phyloP scores from a whole-genome alignment of 2,797 vertebrate species.

The Alca torda region DNA sequence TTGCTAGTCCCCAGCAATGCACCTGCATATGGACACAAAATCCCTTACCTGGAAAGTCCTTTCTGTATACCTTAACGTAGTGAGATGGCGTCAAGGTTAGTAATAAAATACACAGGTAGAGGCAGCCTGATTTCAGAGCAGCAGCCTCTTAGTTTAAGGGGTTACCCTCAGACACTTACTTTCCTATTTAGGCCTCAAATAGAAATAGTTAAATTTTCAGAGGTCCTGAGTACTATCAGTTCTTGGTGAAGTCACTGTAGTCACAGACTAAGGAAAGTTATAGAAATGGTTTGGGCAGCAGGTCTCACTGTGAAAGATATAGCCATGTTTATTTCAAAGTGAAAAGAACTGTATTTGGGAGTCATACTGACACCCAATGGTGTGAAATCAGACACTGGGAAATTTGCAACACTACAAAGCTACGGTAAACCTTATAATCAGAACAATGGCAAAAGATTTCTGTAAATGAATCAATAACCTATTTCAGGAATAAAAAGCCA shows the following conservation, averaged over 20 bases:
- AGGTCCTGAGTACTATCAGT: background rate
- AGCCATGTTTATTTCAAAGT: background rate
- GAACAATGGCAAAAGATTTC: background rate
- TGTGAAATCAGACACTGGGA: background rate
- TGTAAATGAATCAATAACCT: background rate
- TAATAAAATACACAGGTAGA: background rate
- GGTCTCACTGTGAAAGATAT: background rate
- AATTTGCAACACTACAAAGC: background rate
- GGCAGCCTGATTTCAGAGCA: background rate
- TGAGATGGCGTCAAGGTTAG: background rate
- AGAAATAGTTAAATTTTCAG: background rate
- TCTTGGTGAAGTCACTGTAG: background rate
- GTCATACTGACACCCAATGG: background rate
- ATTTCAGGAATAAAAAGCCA: background rate
- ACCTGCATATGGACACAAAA: background rate
- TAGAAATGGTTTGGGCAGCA: background rate
- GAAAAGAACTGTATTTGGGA: background rate
- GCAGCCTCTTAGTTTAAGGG: background rate
- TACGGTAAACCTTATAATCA: background rate
- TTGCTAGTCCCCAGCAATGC: background rate
- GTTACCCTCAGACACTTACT: background rate
- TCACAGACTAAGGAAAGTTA: background rate
- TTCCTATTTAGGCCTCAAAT: background rate
- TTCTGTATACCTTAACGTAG: background rate
- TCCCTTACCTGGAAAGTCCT: background rate